phyloP scores from a whole-genome alignment of 1,140 invertebrate genomes.

The Brachystomella parvula region DNA sequence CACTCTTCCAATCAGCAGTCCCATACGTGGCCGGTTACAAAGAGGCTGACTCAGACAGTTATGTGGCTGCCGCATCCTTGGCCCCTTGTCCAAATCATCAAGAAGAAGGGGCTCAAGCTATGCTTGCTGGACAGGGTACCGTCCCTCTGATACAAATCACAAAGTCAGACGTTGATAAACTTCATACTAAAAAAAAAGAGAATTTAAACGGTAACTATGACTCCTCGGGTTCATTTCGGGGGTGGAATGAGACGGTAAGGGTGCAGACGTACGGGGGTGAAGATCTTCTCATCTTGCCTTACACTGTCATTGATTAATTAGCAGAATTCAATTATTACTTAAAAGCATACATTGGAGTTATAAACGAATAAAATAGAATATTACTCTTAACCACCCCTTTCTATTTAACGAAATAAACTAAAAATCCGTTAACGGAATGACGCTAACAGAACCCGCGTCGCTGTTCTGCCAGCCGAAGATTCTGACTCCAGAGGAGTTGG shows the following conservation, averaged over 20 bases:
- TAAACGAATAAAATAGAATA: conserved; percentile 1
- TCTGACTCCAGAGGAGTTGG: too few relatives aligned
- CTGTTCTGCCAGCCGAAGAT: too few relatives aligned
- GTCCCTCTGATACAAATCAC: neutral
- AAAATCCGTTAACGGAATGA: neutral
- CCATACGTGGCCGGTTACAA: neutral
- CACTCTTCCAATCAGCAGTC: neutral
- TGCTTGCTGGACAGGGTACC: neutral
- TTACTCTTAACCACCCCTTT: neutral
- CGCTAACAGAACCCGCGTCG: too few relatives aligned
- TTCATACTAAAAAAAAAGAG: conserved; percentile 46
- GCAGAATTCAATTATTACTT: neutral
- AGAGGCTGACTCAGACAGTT: conserved; percentile 17
- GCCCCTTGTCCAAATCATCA: too few relatives aligned
- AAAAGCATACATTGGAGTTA: neutral
- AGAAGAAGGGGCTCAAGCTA: neutral
- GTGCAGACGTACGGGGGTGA: conserved; percentile 60
- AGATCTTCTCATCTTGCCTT: conserved; percentile 77
- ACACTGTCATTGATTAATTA: conserved; percentile 74
- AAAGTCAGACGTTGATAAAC: conserved; percentile 41
- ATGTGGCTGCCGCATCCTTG: neutral
- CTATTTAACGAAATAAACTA: neutral
- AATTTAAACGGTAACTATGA: conserved; percentile 58
- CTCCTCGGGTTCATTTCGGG: conserved; percentile 55
- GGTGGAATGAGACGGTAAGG: conserved; percentile 65